Conservation (phyloP, 2,113 vertebrate species). For the Pygoscelis adeliae region DNA sequence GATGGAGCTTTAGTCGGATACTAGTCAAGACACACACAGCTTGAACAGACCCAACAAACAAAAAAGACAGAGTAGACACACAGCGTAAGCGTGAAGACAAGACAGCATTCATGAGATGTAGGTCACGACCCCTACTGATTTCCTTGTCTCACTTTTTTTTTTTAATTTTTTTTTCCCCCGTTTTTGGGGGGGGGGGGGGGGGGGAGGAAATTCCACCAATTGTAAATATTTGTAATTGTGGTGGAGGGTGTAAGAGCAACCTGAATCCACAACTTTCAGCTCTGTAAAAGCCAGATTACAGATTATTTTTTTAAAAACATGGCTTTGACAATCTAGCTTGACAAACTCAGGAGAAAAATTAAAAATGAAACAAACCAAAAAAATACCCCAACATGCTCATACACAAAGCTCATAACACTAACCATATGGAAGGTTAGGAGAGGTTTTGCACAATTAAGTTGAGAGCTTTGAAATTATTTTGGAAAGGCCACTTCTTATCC, state of each 20-base stretch:
- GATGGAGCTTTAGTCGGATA: not conserved
- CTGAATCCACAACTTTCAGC: not conserved
- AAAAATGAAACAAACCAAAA: not conserved
- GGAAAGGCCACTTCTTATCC: not conserved
- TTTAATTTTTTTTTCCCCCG: too few relatives aligned
- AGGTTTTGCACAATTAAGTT: not conserved
- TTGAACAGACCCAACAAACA: not conserved
- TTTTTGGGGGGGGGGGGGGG: too few relatives aligned
- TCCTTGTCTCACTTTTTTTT: too few relatives aligned
- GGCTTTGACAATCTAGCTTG: not conserved
- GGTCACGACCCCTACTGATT: too few relatives aligned
- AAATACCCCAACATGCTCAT: not conserved
- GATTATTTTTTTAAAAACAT: not conserved
- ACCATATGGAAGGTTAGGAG: not conserved
- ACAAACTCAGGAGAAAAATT: not conserved
- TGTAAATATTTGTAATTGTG: not conserved
- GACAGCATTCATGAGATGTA: slow-evolving; percentile 47
- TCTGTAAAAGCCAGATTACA: not conserved
- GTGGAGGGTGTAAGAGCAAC: not conserved
- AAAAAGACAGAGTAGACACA: not conserved
- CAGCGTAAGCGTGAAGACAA: not conserved
- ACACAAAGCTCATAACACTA: not conserved
- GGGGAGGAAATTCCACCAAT: not conserved
- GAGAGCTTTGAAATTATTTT: not conserved
- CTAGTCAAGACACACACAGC: not conserved